Percentiles rank a stretch among this genome's conserved stretches.
These are phyloP conservation scores for Drosophila lacicola DNA, from an alignment of 2,888 invertebrate genomes.

Conservation along the genomic window DNA sequence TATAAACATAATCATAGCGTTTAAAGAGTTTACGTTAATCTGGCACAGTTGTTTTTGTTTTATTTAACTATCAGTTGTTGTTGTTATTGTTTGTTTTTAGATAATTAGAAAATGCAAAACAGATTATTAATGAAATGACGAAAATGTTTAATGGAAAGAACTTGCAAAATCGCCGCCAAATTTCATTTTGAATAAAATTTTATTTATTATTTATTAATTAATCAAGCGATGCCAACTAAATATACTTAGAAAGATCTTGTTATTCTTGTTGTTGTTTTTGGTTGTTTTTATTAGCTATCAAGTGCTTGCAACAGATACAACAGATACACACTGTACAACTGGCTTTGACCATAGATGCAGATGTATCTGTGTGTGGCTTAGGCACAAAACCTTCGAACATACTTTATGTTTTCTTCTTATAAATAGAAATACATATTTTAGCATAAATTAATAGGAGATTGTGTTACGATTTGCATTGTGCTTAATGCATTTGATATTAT, in stretches of 20 bases:
- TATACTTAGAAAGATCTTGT: conserved; percentile 3
- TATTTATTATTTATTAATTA: conserved; percentile 44
- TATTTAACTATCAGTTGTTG: conserved; percentile 13
- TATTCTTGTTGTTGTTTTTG: conserved; percentile 38
- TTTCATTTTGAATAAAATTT: conserved; percentile 28
- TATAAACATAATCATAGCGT: conserved; percentile 24
- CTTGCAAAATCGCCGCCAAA: conserved; percentile 40
- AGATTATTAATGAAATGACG: conserved; percentile 46
- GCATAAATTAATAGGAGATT: conserved; percentile 23
- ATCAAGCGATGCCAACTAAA: conserved; percentile 83
- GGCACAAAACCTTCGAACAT: conserved; percentile 16
- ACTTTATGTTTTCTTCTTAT: conserved; percentile 4
- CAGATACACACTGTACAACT: conserved; percentile 41
- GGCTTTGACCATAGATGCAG: conserved; percentile 8
- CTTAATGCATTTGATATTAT: conserved; percentile 3
- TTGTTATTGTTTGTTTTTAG: conserved; percentile 23
- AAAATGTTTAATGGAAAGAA: conserved; percentile 40
- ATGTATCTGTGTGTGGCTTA: conserved; percentile 21
- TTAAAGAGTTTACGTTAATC: conserved; percentile 26
- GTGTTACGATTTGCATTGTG: conserved; percentile 17
- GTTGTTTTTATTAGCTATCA: conserved; percentile 31
- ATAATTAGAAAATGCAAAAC: conserved; percentile 73
- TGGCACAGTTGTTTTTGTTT: conserved; percentile 48
- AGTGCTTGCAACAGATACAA: conserved; percentile 52
- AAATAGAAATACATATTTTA: conserved; percentile 12